Evolutionary conservation across 2,797 vertebrate genomes (phyloP).

Genomic region (Euphonia xanthogaster): DNA sequence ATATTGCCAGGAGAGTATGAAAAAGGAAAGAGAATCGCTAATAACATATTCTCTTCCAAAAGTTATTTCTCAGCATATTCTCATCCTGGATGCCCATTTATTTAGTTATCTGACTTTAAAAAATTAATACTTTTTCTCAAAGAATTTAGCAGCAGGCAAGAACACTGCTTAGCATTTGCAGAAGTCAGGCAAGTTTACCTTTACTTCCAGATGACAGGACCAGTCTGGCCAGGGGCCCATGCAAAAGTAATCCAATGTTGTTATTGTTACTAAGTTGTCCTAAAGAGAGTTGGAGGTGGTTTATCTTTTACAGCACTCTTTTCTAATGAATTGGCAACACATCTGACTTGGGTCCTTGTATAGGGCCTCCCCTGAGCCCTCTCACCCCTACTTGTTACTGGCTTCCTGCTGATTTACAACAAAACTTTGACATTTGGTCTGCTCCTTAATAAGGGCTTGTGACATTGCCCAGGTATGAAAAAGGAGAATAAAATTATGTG

Average conservation of each 20-base stretch:
- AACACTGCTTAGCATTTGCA: background rate
- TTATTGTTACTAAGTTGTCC: slow-evolving; percentile 30
- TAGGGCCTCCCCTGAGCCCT: background rate
- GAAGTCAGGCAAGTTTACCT: background rate
- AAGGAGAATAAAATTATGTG: slow-evolving; percentile 46
- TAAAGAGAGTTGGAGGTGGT: slow-evolving; percentile 23
- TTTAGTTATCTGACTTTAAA: slow-evolving; percentile 17
- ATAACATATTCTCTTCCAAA: background rate
- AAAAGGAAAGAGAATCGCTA: background rate
- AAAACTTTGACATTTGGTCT: slow-evolving; percentile 34
- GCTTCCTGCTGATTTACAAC: slow-evolving; percentile 41
- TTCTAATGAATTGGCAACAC: slow-evolving; percentile 38
- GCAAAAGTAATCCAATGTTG: slow-evolving; percentile 26
- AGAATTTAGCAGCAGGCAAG: background rate
- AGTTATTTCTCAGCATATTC: background rate
- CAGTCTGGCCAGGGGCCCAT: background rate
- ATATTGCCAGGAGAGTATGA: background rate
- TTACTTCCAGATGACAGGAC: slow-evolving; percentile 45
- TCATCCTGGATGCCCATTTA: background rate
- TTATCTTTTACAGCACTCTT: slow-evolving; percentile 26
- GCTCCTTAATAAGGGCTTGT: slow-evolving; percentile 50
- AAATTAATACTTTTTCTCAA: slow-evolving; percentile 14
- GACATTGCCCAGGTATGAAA: slow-evolving; percentile 49
- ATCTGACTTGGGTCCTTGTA: slow-evolving; percentile 3
- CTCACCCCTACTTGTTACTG: slow-evolving; percentile 26